A percentile compares a stretch with the other conserved stretches of the same genome.
Conservation (phyloP, 2,888 invertebrate genomes). For the Epistrophe eligans region DNA sequence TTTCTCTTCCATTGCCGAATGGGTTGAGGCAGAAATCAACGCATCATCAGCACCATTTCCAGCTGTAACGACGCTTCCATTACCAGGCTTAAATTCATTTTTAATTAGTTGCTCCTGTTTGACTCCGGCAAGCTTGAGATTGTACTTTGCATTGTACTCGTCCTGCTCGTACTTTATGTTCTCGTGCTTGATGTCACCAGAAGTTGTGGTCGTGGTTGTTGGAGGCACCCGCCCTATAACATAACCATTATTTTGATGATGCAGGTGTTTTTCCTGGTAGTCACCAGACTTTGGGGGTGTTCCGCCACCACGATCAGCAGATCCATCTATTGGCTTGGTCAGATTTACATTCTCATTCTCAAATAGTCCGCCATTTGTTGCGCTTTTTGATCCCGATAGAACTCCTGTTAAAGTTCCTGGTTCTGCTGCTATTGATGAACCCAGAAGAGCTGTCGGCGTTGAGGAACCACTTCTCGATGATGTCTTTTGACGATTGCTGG, state of each 20-base stretch:
- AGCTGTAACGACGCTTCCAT: conserved; percentile 50
- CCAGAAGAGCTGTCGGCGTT: conserved; percentile 46
- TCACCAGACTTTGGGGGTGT: conserved; percentile 64
- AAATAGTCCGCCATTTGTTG: conserved; percentile 57
- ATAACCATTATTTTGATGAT: conserved; percentile 66
- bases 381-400: conserved; percentile 19
- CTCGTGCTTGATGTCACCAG: conserved; percentile 80
- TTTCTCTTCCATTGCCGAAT: conserved; percentile 57
- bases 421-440: background rate
- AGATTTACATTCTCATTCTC: conserved; percentile 55
- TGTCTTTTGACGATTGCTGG: conserved; percentile 55
- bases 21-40: conserved; percentile 48
- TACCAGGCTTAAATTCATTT: conserved; percentile 79
- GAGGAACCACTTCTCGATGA: conserved; percentile 38
- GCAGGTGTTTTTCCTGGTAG: conserved; percentile 44
- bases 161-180: conserved; percentile 72
- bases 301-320: conserved; percentile 62
- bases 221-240: conserved; percentile 53
- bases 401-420: background rate
- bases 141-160: conserved; percentile 68
- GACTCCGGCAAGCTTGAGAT: conserved; percentile 61
- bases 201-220: background rate
- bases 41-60: conserved; percentile 63
- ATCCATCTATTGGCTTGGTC: conserved; percentile 47
- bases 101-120: conserved; percentile 78